phyloP scores from a whole-genome alignment of 2,113 vertebrate species.

The Todiramphus chloris region DNA sequence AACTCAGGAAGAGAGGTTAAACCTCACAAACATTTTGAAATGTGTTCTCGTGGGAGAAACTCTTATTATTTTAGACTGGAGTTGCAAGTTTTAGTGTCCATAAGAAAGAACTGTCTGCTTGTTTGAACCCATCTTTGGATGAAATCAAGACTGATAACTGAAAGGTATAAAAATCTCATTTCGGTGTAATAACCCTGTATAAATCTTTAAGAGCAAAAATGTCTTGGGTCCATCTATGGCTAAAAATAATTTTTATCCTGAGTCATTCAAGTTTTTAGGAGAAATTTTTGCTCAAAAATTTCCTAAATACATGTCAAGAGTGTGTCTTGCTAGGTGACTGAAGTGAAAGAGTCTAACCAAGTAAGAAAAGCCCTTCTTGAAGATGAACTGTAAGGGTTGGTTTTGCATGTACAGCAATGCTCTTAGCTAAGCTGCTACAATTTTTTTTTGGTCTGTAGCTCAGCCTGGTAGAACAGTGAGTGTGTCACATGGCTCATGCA shows the following conservation, averaged over 20 bases:
- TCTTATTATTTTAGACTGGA: not conserved
- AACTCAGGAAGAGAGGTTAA: constrained; percentile 22
- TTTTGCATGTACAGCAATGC: not conserved
- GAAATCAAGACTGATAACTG: not conserved
- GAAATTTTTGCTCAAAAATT: not conserved
- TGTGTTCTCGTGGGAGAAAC: not conserved
- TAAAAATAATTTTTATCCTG: not conserved
- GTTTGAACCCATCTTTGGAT: not conserved
- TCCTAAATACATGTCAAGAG: not conserved
- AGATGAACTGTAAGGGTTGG: not conserved
- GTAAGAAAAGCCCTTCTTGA: constrained; percentile 29
- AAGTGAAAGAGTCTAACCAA: not conserved
- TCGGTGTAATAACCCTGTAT: not conserved
- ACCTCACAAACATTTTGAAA: not conserved
- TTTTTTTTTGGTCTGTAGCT: not conserved
- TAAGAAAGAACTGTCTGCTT: not conserved
- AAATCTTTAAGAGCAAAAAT: not conserved
- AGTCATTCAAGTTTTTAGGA: not conserved
- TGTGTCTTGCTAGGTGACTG: constrained; percentile 18
- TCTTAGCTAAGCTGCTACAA: not conserved
- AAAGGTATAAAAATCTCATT: not conserved
- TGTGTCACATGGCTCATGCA: rapidly evolving
- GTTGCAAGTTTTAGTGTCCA: not conserved
- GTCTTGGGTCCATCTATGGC: not conserved
- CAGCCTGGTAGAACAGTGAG: not conserved